Evolutionary conservation across 2,113 vertebrate genomes (phyloP).

Genomic region (Galemys pyrenaicus): DNA sequence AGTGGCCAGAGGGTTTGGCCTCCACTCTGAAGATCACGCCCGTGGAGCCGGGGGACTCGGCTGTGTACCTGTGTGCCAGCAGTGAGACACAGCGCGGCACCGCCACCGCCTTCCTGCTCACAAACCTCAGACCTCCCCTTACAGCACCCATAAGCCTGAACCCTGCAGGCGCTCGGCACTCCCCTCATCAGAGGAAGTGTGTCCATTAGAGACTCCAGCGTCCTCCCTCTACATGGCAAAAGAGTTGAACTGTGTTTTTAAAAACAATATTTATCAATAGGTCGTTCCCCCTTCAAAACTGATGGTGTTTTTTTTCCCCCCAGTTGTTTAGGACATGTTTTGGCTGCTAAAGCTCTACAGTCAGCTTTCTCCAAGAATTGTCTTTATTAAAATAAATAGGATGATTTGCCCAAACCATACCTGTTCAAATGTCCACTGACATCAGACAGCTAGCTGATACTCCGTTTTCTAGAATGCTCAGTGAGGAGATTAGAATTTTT

Average conservation of each 20-base stretch:
- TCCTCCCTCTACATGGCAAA: not conserved
- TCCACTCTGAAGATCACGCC: not conserved
- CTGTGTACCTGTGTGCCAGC: not conserved
- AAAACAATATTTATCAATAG: not conserved
- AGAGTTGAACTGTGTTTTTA: not conserved
- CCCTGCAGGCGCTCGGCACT: not conserved
- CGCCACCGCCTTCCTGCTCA: not conserved
- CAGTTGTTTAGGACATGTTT: not conserved
- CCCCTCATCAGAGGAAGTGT: not conserved
- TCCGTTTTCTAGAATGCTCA: not conserved
- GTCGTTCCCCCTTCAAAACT: not conserved
- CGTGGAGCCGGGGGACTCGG: fast-evolving
- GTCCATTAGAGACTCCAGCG: too few relatives aligned
- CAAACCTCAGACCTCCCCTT: not conserved
- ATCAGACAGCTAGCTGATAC: not conserved
- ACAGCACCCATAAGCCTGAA: not conserved
- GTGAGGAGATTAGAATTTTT: not conserved
- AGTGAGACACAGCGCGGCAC: not conserved
- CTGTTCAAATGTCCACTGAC: not conserved
- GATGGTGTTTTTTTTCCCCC: not conserved
- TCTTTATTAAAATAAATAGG: not conserved
- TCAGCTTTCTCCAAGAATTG: too few relatives aligned
- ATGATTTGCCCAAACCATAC: not conserved
- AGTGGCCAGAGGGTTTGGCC: fast-evolving
- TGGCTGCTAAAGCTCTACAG: fast-evolving